Conservation (phyloP, 2,888 invertebrate genomes). For the Limnephilus rhombicus region DNA sequence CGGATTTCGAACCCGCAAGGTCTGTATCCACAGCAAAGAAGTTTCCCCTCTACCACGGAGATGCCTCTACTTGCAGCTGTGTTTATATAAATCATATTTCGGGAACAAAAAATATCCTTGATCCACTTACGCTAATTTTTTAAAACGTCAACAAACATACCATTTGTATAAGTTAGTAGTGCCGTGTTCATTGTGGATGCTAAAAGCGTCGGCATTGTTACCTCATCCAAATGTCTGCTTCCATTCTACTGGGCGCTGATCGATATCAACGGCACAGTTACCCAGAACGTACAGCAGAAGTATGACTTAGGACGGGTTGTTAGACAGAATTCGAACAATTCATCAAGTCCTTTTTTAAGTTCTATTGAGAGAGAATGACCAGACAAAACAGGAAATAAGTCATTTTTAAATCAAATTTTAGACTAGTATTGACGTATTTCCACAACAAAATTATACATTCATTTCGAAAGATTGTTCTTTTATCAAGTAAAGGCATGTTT, state of each 20-base stretch:
- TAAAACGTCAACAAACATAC: neutral
- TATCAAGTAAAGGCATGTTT: too few relatives aligned
- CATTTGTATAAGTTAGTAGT: constrained; percentile 1
- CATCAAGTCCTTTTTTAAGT: too few relatives aligned
- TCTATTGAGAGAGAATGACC: too few relatives aligned
- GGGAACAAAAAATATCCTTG: neutral
- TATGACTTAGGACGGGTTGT: neutral
- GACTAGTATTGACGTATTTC: too few relatives aligned
- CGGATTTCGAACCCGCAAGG: neutral
- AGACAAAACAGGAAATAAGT: too few relatives aligned
- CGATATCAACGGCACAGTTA: neutral
- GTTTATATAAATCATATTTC: neutral
- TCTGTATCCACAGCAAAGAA: neutral
- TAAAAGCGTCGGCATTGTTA: neutral
- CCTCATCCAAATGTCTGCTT: neutral
- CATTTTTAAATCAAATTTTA: too few relatives aligned
- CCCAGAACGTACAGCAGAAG: neutral
- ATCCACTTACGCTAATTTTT: neutral
- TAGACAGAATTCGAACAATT: too few relatives aligned
- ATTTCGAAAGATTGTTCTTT: too few relatives aligned
- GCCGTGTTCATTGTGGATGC: neutral
- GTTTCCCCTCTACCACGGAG: neutral
- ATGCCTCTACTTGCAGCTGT: neutral
- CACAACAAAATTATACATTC: too few relatives aligned
- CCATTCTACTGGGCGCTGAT: neutral